Evolutionary conservation across 2,113 vertebrate species (phyloP).

Genomic region (Danionella cerebrum): DNA sequence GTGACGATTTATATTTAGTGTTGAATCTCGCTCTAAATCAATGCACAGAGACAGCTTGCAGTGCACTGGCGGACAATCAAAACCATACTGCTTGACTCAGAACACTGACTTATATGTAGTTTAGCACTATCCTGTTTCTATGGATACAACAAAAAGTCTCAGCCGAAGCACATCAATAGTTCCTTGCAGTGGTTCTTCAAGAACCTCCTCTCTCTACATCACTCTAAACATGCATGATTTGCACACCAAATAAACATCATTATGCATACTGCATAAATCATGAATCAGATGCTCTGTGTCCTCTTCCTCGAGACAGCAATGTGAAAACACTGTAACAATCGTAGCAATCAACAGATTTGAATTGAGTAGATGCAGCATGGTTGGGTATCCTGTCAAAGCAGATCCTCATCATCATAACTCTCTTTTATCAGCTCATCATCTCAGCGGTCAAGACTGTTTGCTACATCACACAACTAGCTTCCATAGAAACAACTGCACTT

Average conservation of each 20-base stretch:
- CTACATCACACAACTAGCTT: neutral
- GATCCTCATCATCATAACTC: neutral
- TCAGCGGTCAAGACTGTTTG: neutral
- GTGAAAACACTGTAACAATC: neutral
- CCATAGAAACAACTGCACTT: neutral
- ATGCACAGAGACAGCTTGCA: too few species aligned
- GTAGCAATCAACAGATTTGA: neutral
- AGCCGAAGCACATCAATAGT: constrained; percentile 24
- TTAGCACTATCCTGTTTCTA: constrained; percentile 30
- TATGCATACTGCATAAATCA: constrained; percentile 35
- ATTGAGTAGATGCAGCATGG: neutral
- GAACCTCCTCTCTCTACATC: constrained; percentile 21
- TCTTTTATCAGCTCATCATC: constrained; percentile 11
- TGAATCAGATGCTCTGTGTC: constrained; percentile 6
- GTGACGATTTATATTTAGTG: neutral
- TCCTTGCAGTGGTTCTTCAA: constrained; percentile 14
- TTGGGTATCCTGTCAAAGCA: neutral
- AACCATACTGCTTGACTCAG: neutral
- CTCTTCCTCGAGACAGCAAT: neutral
- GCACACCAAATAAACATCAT: constrained; percentile 14
- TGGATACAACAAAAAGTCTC: constrained; percentile 37
- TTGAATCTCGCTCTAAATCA: neutral
- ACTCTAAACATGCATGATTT: constrained; percentile 21
- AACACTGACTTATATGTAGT: constrained; percentile 15
- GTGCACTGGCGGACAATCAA: constrained; percentile 19